A percentile compares a stretch with the other conserved stretches of the same genome.
phyloP scores from a whole-genome alignment of 2,113 vertebrate species.

The Lepus europaeus region DNA sequence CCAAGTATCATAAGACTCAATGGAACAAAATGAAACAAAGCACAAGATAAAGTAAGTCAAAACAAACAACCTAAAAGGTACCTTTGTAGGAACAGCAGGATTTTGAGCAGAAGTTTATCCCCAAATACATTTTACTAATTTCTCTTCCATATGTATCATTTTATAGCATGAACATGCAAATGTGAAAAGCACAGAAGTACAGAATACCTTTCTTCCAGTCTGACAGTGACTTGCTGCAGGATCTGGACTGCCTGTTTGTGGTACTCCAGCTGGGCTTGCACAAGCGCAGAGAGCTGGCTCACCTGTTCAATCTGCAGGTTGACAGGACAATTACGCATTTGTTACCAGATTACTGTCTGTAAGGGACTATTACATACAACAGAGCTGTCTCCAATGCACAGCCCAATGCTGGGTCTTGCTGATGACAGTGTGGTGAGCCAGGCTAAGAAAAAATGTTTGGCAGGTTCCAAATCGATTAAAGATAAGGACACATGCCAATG shows the following conservation, averaged over 20 bases:
- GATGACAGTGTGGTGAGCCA: not conserved
- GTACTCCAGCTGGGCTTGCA: slow-evolving; percentile 98
- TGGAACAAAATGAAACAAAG: not conserved
- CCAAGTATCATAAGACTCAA: not conserved
- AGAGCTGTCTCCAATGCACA: too few relatives aligned
- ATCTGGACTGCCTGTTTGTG: slow-evolving; percentile 96
- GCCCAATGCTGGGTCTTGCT: not conserved
- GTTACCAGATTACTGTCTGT: not conserved
- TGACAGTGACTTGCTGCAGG: slow-evolving; percentile 94
- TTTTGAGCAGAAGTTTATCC: not conserved
- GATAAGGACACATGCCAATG: not conserved
- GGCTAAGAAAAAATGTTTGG: not conserved
- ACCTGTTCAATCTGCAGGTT: slow-evolving; percentile 96
- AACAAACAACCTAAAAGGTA: not conserved
- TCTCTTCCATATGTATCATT: not conserved
- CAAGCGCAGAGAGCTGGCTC: slow-evolving; percentile 97
- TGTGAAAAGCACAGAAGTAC: not conserved
- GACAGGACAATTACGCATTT: slow-evolving; percentile 35
- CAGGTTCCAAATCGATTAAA: not conserved
- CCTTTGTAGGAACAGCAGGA: not conserved
- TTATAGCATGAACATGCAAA: not conserved
- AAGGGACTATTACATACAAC: not conserved
- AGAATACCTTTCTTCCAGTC: slow-evolving; percentile 95
- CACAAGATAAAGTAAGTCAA: not conserved
- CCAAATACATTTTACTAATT: not conserved